phyloP scores from a whole-genome alignment of 2,113 vertebrate genomes.

The Indicator maculatus region DNA sequence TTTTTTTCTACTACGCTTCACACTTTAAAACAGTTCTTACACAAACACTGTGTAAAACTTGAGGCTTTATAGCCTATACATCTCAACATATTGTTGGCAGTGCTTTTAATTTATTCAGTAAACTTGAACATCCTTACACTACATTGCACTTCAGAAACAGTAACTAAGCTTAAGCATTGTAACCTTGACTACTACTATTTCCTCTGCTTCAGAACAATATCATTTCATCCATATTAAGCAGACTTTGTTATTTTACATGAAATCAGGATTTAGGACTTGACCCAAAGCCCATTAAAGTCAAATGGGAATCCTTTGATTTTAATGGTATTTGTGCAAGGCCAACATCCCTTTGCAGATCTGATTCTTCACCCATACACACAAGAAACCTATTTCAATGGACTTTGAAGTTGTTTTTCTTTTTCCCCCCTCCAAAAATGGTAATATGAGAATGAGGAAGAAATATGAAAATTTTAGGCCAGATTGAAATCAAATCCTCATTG shows the following conservation, averaged over 20 bases:
- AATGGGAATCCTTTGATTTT: slow-evolving; percentile 25
- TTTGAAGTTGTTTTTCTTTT: background rate
- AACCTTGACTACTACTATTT: slow-evolving; percentile 46
- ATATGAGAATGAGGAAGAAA: slow-evolving; percentile 13
- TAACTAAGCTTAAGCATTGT: background rate
- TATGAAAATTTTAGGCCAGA: slow-evolving; percentile 43
- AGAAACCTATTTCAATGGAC: slow-evolving; percentile 61
- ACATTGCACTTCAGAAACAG: slow-evolving; percentile 4
- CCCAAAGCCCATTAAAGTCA: slow-evolving; percentile 37
- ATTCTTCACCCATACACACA: slow-evolving; percentile 20
- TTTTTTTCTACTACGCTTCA: background rate
- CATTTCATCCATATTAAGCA: background rate
- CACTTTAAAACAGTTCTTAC: background rate
- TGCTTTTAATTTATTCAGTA: background rate
- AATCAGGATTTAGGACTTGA: background rate
- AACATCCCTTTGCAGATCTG: background rate
- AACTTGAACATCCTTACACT: slow-evolving; percentile 22
- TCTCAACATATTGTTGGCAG: background rate
- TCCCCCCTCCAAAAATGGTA: background rate
- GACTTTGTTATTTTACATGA: background rate
- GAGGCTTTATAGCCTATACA: background rate
- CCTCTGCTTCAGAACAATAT: background rate
- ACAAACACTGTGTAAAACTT: background rate
- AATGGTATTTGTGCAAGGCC: slow-evolving; percentile 2
- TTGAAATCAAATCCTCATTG: slow-evolving; percentile 22